A percentile compares a stretch with the other conserved stretches of the same genome.
These are phyloP conservation scores for Butorides virescens DNA, from an alignment of 2,113 vertebrate genomes.

Conservation along the genomic window DNA sequence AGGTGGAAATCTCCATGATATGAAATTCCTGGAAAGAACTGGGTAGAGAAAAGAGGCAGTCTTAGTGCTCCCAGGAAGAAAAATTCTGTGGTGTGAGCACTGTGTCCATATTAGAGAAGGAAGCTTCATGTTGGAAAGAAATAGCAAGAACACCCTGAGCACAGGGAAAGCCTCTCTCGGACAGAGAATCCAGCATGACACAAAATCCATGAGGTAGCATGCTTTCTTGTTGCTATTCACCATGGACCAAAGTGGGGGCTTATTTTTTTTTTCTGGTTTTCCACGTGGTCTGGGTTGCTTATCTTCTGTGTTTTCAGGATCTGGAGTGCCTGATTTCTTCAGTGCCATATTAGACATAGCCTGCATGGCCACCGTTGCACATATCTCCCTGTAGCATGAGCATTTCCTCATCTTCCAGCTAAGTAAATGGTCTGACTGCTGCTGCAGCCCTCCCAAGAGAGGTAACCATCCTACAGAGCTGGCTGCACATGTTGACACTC, in stretches of 20 bases:
- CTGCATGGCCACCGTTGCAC: accelerated
- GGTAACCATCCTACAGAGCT: not conserved
- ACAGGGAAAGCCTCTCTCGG: not conserved
- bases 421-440: not conserved
- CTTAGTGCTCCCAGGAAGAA: not conserved
- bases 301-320: not conserved
- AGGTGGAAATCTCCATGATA: not conserved
- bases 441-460: not conserved
- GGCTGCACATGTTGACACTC: not conserved
- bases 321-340: not conserved
- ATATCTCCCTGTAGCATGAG: not conserved
- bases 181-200: not conserved
- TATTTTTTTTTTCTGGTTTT: not conserved
- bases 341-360: not conserved
- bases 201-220: not conserved
- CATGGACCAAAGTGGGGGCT: not conserved
- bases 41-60: not conserved
- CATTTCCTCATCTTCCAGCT: not conserved
- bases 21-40: not conserved
- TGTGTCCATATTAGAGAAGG: not conserved
- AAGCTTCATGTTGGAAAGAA: not conserved
- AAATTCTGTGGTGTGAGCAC: not conserved
- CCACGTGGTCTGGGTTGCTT: not conserved
- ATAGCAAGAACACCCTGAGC: not conserved
- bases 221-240: not conserved